phyloP scores from a whole-genome alignment of 1,140 invertebrate species.

The Drosophila lowei region DNA sequence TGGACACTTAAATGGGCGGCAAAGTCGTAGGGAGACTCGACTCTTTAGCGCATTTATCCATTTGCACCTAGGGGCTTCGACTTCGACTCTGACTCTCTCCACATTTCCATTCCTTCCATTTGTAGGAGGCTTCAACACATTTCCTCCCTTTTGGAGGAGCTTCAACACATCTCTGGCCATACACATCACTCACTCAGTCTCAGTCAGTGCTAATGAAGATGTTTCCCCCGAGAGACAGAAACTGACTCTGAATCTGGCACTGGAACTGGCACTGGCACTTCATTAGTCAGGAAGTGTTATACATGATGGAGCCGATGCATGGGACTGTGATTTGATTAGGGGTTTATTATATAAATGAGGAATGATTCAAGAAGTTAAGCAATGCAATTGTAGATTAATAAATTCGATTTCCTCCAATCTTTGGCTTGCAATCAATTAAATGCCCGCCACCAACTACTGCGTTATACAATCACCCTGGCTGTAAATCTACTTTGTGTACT shows the following conservation, averaged over 20 bases:
- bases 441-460: slow-evolving; percentile 28
- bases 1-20: slow-evolving; percentile 79
- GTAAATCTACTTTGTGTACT: slow-evolving; percentile 48
- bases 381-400: background rate
- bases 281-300: slow-evolving; percentile 78
- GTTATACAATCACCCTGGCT: slow-evolving; percentile 41
- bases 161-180: slow-evolving; percentile 15
- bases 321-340: slow-evolving; percentile 48
- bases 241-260: slow-evolving; percentile 39
- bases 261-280: slow-evolving; percentile 48
- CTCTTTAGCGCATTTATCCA: slow-evolving; percentile 45
- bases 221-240: slow-evolving; percentile 33
- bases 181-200: slow-evolving; percentile 56
- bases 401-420: slow-evolving; percentile 32
- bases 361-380: background rate
- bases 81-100: slow-evolving; percentile 25
- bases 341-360: slow-evolving; percentile 21
- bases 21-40: slow-evolving; percentile 35
- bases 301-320: slow-evolving; percentile 38
- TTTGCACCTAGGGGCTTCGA: slow-evolving; percentile 42
- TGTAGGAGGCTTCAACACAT: background rate
- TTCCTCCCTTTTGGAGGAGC: slow-evolving; percentile 19
- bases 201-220: slow-evolving; percentile 69
- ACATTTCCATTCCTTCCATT: slow-evolving; percentile 1
- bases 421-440: slow-evolving; percentile 43